These are phyloP conservation scores for Promerops cafer DNA, from an alignment of 2,113 vertebrate genomes.

Conservation along the genomic window DNA sequence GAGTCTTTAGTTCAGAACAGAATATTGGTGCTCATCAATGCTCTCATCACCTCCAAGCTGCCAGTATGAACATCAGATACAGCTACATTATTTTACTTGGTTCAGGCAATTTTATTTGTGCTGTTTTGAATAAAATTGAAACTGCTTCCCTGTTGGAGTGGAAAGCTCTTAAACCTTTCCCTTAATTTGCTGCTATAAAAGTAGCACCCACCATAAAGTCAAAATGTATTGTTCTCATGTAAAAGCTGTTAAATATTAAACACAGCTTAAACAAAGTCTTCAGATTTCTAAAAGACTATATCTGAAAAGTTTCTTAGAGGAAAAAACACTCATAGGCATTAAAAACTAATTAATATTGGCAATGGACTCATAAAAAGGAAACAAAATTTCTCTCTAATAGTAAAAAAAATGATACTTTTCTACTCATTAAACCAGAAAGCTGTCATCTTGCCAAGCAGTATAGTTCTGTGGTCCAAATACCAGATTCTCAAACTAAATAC, in stretches of 20 bases:
- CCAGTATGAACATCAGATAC: not conserved
- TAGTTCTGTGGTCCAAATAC: conserved; percentile 1
- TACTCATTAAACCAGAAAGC: not conserved
- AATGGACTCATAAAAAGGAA: not conserved
- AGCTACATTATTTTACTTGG: not conserved
- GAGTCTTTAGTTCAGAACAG: not conserved
- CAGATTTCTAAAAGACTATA: not conserved
- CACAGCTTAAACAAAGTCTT: not conserved
- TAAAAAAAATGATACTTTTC: not conserved
- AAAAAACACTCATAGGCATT: not conserved
- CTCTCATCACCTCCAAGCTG: not conserved
- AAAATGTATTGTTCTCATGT: not conserved
- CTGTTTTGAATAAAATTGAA: not conserved
- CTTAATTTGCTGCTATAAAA: not conserved
- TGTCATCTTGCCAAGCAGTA: not conserved
- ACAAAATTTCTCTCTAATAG: not conserved
- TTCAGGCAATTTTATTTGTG: not conserved
- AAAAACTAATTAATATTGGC: conserved; percentile 4
- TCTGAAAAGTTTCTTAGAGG: not conserved
- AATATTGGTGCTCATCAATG: not conserved
- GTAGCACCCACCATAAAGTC: not conserved
- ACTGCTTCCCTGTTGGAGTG: not conserved
- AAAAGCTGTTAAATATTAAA: not conserved
- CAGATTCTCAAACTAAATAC: not conserved
- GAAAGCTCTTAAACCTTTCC: not conserved